A percentile compares a stretch with the other conserved stretches of the same genome.
Conservation (phyloP, 2,113 vertebrate species). For the Craseonycteris thonglongyai region DNA sequence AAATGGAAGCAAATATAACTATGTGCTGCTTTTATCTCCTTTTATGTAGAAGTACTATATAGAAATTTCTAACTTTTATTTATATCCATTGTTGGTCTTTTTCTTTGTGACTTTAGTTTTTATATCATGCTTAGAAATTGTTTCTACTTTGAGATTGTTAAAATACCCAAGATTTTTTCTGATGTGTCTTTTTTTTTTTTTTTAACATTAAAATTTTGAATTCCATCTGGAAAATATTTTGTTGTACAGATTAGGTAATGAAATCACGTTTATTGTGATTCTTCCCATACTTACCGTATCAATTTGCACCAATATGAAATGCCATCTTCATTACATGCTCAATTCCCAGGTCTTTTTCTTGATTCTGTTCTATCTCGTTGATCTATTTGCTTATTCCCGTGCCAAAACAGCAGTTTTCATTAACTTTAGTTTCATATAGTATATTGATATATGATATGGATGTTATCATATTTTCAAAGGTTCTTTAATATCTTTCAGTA, state of each 20-base stretch:
- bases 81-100: background rate
- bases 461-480: constrained; percentile 23
- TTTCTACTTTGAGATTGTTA: background rate
- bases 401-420: background rate
- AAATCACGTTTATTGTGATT: background rate
- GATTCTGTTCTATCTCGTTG: background rate
- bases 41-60: background rate
- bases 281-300: constrained; percentile 5
- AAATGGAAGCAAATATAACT: background rate
- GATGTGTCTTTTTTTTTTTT: background rate
- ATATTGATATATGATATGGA: too few relatives aligned
- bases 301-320: constrained; percentile 3
- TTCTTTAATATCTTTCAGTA: constrained; percentile 1
- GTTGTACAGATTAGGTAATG: background rate
- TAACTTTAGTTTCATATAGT: background rate
- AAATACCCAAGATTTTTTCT: constrained; percentile 20
- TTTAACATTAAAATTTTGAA: constrained; percentile 16
- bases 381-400: background rate
- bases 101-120: background rate
- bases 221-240: constrained; percentile 17
- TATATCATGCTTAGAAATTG: background rate
- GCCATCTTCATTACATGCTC: background rate
- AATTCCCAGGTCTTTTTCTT: background rate
- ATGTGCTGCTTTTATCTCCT: background rate
- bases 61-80: background rate